Conservation (phyloP, 2,888 invertebrate species). For the Heliconius ethilla region DNA sequence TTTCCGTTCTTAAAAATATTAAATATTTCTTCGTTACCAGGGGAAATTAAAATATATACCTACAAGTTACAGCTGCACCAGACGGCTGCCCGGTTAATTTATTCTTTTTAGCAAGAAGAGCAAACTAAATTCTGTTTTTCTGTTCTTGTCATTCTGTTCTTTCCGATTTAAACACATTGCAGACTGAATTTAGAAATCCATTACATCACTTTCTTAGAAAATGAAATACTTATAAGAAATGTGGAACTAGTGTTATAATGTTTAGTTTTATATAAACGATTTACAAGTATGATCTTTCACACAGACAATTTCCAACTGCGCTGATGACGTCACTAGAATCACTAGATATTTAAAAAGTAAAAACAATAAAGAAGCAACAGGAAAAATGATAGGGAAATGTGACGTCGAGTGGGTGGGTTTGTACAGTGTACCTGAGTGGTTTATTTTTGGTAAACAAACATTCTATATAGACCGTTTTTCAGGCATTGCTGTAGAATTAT, state of each 20-base stretch:
- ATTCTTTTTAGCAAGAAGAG: neutral
- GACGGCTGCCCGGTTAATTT: neutral
- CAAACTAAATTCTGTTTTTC: too few species aligned
- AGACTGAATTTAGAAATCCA: neutral
- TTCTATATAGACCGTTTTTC: neutral
- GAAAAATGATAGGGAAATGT: neutral
- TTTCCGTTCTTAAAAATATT: too few species aligned
- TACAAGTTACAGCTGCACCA: too few species aligned
- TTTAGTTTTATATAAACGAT: neutral
- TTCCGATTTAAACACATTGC: neutral
- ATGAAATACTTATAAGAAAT: too few species aligned
- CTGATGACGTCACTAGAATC: neutral
- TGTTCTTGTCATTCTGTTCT: too few species aligned
- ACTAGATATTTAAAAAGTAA: conserved; percentile 1
- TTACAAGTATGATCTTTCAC: neutral
- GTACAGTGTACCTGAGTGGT: neutral
- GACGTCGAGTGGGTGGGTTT: conserved; percentile 4
- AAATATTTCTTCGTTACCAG: too few species aligned
- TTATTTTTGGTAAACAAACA: conserved; percentile 6
- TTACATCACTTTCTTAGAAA: too few species aligned
- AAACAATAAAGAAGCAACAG: conserved; percentile 1
- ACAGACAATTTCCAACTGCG: neutral
- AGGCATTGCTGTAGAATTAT: neutral
- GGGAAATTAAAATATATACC: too few species aligned
- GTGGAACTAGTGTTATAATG: neutral